A percentile compares a stretch with the other conserved stretches of the same genome.
These are phyloP conservation scores for Calephelis virginiensis DNA, from an alignment of 1,140 invertebrate species.

Conservation along the genomic window DNA sequence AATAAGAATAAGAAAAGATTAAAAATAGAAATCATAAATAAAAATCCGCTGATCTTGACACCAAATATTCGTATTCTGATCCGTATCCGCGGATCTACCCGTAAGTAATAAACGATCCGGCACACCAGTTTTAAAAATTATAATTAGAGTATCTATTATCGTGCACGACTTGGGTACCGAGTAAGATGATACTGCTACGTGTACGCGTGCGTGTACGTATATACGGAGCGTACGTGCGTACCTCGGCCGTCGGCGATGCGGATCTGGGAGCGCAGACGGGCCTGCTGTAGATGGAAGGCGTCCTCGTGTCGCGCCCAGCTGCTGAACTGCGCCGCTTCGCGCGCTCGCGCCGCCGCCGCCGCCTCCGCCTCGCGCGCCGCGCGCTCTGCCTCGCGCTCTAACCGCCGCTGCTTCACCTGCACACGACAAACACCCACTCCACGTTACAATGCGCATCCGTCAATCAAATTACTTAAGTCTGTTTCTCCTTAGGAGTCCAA, in stretches of 20 bases:
- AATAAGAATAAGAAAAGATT: too few species aligned
- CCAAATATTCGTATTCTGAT: too few species aligned
- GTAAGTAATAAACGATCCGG: too few species aligned
- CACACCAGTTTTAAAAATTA: too few species aligned
- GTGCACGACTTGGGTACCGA: too few species aligned
- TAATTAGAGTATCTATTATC: too few species aligned
- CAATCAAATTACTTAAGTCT: neutral
- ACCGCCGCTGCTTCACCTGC: slow-evolving; percentile 91
- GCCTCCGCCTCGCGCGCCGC: slow-evolving; percentile 95
- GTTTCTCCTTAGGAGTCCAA: too few species aligned
- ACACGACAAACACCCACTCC: neutral
- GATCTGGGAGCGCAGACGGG: slow-evolving; percentile 93
- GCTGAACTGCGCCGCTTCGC: slow-evolving; percentile 96
- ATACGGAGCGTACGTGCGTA: slow-evolving; percentile 30
- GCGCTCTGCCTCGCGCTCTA: slow-evolving; percentile 93
- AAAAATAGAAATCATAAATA: too few species aligned
- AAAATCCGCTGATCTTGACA: too few species aligned
- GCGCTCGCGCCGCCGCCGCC: slow-evolving; percentile 91
- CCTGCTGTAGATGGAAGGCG: slow-evolving; percentile 94
- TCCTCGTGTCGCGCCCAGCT: slow-evolving; percentile 98
- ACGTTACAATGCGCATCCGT: neutral
- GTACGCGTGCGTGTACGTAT: neutral
- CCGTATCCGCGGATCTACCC: too few species aligned
- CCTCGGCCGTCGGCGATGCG: slow-evolving; percentile 95
- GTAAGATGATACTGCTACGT: too few species aligned